Evolutionary conservation across 92 coral and sea anemone genomes (phyloP), one percentile per base, ranked within the genome.

Genomic region (Zoanthus gigantus): DNA sequence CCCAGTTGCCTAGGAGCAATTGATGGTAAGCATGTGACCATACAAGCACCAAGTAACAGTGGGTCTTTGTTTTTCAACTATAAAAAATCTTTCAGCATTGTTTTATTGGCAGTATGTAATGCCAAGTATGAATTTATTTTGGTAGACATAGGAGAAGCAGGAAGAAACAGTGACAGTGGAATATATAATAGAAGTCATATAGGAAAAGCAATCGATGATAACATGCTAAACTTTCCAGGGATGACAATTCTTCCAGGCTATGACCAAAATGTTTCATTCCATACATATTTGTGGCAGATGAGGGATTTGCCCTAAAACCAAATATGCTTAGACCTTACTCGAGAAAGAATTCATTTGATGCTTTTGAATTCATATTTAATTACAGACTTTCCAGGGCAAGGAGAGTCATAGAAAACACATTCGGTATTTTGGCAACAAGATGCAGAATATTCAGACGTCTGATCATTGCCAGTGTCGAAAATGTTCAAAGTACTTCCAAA

Each of bases 401-500:
- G 1, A 37, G 42, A 37, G 42, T 37, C 42, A 78, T 87, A 65
- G 87, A 87, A 87, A 87, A 87, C 71, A 87, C 87, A 30, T 87
- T 78, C 67, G 87, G 90, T 8, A 87, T 87, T 67, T 63, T 69
- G 23, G 83, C 90, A 34, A 85, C 88, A 34, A 87, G 90, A 68
- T 87, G 52, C 17, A 61, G 90, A 32, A 78, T 78, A 14, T 87
- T 77, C 61, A 63, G 90, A 44, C 78, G 67, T 7, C 90, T 75
- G 54, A 78, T 87, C 4, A 83, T 74, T 63, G 90, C 90, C 0
- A 31, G 74, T 57, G 74, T 78, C 50, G 90, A 87, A 60, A 57
- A 48, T 15, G 90, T 87, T 16, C 73, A 67, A 9, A 78, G n/a
- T 18, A 53, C 50, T 32, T 54, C 90, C 58, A 54, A 66, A 78